Evolutionary conservation across 2,113 vertebrate genomes (phyloP), one percentile per base, ranked within the genome.

Genomic region (Trichomycterus rosablanca): DNA sequence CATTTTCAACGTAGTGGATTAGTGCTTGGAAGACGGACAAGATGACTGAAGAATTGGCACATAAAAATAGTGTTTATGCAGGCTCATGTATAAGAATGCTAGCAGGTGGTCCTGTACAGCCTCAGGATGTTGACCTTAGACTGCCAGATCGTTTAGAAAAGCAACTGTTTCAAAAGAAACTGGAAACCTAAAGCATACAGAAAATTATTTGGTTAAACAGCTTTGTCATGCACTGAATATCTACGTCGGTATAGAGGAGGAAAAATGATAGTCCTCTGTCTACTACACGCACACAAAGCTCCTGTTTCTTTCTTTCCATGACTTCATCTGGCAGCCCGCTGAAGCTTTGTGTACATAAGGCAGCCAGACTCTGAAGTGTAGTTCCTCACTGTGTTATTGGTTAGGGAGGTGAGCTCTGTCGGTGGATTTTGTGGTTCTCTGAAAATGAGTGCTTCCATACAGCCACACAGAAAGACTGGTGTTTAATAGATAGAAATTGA

Each of bases 281-380:
- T 65, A 28, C 52, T 65, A 57, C 43, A 56, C 51, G n/a, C n/a
- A 43, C 52, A 56, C 63, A 44, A 48, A 44, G 63, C 63, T 65
- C 63, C 52, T 32, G 64, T 72, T 72, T 63, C 63, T 67, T 8
- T 67, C 63, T 67, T 72, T 63, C 63, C 68, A 65, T 70, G 61
- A 70, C 68, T 65, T 70, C 68, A 65, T 70, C 69, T 51, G 54
- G 63, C 63, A 67, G 63, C 37, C 50, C 37, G 43, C 45, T 72
- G 48, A 48, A 23, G 53, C 40, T 72, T 68, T 72, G 53, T 67
- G 60, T 72, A 72, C 69, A 67, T 63, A 63, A 67, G 59, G 61
- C 40, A 52, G 35, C 52, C 60, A 62, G 58, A 57, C 40, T 52
- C 45, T 58, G 30, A 64, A 26, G 49, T 67, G 39, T 30, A 50